These are phyloP conservation scores for Drosophila melanogaster DNA, from an alignment of 1,140 invertebrate genomes.

Conservation along the genomic window Release_6_plus_ISO1_MT NT_037436.4:7774501-7775000, in stretches of 20 bases:
- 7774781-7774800: neutral
- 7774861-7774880: conserved; percentile 22
- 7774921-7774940: conserved; percentile 44
- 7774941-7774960: conserved; percentile 3
- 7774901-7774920: conserved; percentile 37
- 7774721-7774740: conserved; percentile 4
- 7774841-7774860: conserved; percentile 26
- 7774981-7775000: conserved; percentile 10
- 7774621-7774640: too few relatives aligned
- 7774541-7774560: conserved; percentile 10
- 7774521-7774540: conserved; percentile 26
- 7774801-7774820: neutral
- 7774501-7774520: conserved; percentile 3
- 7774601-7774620: neutral
- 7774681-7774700: neutral
- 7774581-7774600: too few relatives aligned
- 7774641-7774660: too few relatives aligned
- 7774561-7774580: neutral
- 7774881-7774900: conserved; percentile 57
- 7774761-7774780: neutral
- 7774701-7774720: neutral
- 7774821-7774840: conserved; percentile 3
- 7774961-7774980: conserved; percentile 4
- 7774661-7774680: neutral
- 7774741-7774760: neutral